Evolutionary conservation across 2,888 invertebrate species (phyloP), one percentile per base, ranked within the genome.

Genomic region (Helicoverpa assulta): DNA sequence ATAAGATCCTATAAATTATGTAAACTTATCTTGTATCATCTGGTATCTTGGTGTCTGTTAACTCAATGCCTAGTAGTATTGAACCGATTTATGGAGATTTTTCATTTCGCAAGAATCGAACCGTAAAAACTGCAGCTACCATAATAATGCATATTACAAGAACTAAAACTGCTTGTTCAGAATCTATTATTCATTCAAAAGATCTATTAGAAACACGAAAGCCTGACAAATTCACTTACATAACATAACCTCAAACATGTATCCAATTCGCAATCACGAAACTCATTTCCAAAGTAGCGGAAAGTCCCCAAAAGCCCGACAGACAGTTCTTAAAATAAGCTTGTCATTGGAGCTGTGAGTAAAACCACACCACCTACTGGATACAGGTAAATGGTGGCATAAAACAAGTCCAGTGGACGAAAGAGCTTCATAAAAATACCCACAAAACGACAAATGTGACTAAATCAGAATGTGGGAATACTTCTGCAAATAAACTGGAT

Each of bases 301-400:
- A 67, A 76, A 57, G n/a, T 77, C 12, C 43, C 50, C 50, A 57
- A 50, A 8, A 6, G 5, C 29, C 14, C 33, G 29, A 53, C 29
- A 64, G 29, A 53, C 29, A 64, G 5, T 78, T 63, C 52, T 47
- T 1, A 56, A 63, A 73, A 57, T 52, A 50, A 55, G 16, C 21
- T 19, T 26, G 21, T 19, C 40, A 29, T 53, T 7, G 10, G 19
- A 43, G 43, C 60, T 43, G 43, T 12, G 6, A 53, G 40, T 26
- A 29, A 21, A 52, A 53, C 52, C 56, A 56, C 21, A 60, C 29
- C 29, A 52, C 40, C 19, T 57, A 59, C 5, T 19, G 43, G 40
- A n/a, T 56, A 55, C 50, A 63, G 55, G 59, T 74, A 74, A 60
- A 79, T 18, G 7, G 10, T 51, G 43, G 50, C 21, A 64, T 54